These are phyloP conservation scores for Rhynchomys soricoides DNA, from an alignment of 2,113 vertebrate species.

Conservation along the genomic window DNA sequence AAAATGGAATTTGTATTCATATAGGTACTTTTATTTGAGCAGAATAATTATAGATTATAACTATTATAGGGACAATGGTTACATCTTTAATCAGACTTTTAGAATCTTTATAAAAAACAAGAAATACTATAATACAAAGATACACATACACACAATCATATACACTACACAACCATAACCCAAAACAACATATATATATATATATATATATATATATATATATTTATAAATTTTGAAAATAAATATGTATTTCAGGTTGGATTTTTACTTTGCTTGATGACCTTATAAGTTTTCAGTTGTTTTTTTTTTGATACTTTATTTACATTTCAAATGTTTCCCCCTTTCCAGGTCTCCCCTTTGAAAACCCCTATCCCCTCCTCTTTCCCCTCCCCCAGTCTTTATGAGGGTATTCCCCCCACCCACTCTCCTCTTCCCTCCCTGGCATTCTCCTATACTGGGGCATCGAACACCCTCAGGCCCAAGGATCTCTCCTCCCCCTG, in stretches of 20 bases:
- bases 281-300: neutral
- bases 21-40: neutral
- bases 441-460: too few relatives aligned
- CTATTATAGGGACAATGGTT: neutral
- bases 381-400: too few relatives aligned
- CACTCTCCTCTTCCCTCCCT: too few relatives aligned
- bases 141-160: neutral
- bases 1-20: neutral
- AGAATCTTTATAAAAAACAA: neutral
- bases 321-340: too few relatives aligned
- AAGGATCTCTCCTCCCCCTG: too few relatives aligned
- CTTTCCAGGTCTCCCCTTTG: too few relatives aligned
- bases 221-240: neutral
- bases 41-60: neutral
- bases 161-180: neutral
- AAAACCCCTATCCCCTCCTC: too few relatives aligned
- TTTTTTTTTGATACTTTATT: too few relatives aligned
- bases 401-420: too few relatives aligned
- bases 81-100: neutral
- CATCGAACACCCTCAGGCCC: too few relatives aligned
- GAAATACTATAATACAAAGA: neutral
- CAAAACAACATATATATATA: too few relatives aligned
- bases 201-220: too few relatives aligned
- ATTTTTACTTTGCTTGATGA: neutral
- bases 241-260: neutral